Conservation (phyloP, 2,888 invertebrate species). For the Eubasilissa splendida region DNA sequence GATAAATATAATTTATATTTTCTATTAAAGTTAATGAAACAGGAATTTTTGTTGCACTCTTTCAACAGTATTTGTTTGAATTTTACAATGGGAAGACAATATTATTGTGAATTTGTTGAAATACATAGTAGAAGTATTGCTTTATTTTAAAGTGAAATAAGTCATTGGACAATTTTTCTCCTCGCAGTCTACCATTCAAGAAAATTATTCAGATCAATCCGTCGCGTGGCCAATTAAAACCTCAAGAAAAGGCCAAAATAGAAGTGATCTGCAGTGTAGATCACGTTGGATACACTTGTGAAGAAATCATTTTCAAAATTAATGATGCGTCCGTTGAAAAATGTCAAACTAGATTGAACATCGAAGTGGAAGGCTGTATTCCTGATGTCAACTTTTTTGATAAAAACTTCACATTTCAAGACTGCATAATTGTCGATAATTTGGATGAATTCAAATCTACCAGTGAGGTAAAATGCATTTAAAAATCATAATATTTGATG, state of each 20-base stretch:
- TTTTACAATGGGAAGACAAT: no score
- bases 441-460: slow-evolving; percentile 16
- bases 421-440: slow-evolving; percentile 29
- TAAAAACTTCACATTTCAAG: slow-evolving; percentile 28
- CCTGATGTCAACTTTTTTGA: slow-evolving; percentile 31
- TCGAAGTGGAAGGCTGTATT: slow-evolving; percentile 18
- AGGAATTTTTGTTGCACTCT: no score
- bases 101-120: no score
- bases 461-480: slow-evolving; percentile 16
- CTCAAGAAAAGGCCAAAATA: slow-evolving; percentile 15
- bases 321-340: not conserved
- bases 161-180: not conserved
- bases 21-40: no score
- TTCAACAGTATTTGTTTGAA: no score
- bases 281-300: slow-evolving; percentile 1
- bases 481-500: not conserved
- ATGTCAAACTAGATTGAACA: not conserved
- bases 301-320: slow-evolving; percentile 33
- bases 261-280: slow-evolving; percentile 12
- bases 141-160: no score
- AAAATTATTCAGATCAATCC: slow-evolving; percentile 20
- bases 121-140: no score
- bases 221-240: not conserved
- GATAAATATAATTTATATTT: no score
- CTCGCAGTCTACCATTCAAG: slow-evolving; percentile 9